A percentile compares a stretch with the other conserved stretches of the same genome.
Conservation (phyloP, 2,113 vertebrate species). For the Elgaria multicarinata region DNA sequence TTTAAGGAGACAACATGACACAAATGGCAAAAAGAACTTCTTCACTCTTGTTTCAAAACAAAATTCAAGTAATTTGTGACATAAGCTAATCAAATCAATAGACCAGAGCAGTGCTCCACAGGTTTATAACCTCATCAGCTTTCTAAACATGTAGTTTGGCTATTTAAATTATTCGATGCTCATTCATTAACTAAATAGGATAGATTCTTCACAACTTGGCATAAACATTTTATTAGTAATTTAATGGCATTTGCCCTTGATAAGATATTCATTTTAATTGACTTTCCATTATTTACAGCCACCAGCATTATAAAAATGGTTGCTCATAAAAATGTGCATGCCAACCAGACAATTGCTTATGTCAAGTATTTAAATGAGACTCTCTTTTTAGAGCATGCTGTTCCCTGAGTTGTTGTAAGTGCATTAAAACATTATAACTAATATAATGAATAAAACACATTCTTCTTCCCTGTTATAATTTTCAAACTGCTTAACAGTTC, state of each 20-base stretch:
- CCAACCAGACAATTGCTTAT: not conserved
- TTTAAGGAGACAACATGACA: not conserved
- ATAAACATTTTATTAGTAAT: conserved; percentile 30
- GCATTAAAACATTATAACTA: not conserved
- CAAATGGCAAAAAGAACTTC: not conserved
- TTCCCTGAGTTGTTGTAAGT: not conserved
- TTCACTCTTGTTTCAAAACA: not conserved
- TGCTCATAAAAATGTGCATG: conserved; percentile 14
- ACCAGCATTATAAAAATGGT: not conserved
- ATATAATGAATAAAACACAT: conserved; percentile 1
- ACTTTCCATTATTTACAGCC: not conserved
- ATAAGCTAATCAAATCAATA: conserved; percentile 18
- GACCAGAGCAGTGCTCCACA: conserved; percentile 22
- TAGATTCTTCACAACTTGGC: conserved; percentile 14
- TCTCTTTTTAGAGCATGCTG: not conserved
- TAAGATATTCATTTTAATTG: conserved; percentile 22
- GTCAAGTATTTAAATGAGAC: not conserved
- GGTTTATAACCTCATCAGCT: conserved; percentile 17
- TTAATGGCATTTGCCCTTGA: conserved; percentile 21
- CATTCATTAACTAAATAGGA: conserved; percentile 46
- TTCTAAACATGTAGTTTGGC: conserved; percentile 25
- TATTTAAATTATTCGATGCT: conserved; percentile 11
- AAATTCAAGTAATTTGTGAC: not conserved
- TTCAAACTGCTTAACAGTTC: conserved; percentile 33
- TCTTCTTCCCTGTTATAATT: not conserved